A percentile compares a stretch with the other conserved stretches of the same genome.
phyloP scores from a whole-genome alignment of 2,888 invertebrate genomes.

The Epirrhoe alternata region DNA sequence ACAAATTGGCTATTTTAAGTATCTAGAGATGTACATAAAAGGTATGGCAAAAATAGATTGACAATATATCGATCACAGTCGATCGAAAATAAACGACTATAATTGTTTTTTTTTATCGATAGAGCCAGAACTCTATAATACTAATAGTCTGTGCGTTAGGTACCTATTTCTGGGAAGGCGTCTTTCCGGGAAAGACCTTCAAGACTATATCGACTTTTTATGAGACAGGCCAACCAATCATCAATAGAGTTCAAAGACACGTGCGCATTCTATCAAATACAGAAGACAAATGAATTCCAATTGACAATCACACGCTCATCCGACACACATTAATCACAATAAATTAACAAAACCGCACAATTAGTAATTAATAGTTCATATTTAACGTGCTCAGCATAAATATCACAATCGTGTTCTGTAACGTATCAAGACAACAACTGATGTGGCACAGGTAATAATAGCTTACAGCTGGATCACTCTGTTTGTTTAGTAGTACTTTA shows the following conservation, averaged over 20 bases:
- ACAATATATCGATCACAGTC: too few species aligned
- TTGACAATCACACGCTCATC: slow-evolving; percentile 46
- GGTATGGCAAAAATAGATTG: too few species aligned
- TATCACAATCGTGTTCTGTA: slow-evolving; percentile 73
- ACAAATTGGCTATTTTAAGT: too few species aligned
- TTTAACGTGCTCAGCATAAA: slow-evolving; percentile 78
- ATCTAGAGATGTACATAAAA: too few species aligned
- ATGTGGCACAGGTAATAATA: slow-evolving; percentile 37
- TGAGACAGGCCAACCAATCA: too few species aligned
- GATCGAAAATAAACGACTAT: too few species aligned
- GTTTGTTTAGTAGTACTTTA: background rate
- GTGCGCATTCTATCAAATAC: slow-evolving; percentile 10
- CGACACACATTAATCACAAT: slow-evolving; percentile 69
- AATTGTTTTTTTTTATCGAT: too few species aligned
- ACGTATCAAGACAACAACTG: slow-evolving; percentile 71
- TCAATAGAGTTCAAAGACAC: background rate
- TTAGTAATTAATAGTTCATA: slow-evolving; percentile 81
- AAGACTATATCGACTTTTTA: too few species aligned
- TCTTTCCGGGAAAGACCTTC: too few species aligned
- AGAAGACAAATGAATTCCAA: slow-evolving; percentile 28
- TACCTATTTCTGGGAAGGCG: too few species aligned
- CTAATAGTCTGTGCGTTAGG: too few species aligned
- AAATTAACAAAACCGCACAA: slow-evolving; percentile 81
- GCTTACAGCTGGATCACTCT: slow-evolving; percentile 14
- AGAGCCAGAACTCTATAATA: too few species aligned